These are phyloP conservation scores for Chymomyza fuscimana DNA, from an alignment of 2,888 invertebrate genomes.

Conservation along the genomic window DNA sequence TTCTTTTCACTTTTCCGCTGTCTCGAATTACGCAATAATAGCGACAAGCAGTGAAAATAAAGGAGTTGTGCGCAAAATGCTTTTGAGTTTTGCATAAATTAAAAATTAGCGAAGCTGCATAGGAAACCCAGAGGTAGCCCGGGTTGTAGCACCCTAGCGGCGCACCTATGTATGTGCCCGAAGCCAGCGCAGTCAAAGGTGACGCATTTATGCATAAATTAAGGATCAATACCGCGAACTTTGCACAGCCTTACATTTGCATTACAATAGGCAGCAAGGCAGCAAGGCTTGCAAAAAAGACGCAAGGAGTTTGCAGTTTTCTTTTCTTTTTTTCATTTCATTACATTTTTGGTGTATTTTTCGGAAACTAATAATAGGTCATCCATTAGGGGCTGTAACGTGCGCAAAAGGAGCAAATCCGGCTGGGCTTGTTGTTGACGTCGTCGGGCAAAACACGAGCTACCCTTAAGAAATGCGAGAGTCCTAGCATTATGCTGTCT, in stretches of 20 bases:
- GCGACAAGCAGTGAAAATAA: slow-evolving; percentile 39
- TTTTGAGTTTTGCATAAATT: slow-evolving; percentile 65
- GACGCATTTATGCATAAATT: slow-evolving; percentile 79
- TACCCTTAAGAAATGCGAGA: slow-evolving; percentile 4
- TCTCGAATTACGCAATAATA: slow-evolving; percentile 66
- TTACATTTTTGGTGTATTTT: not conserved
- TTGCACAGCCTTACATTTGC: slow-evolving; percentile 49
- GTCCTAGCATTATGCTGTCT: slow-evolving; percentile 10
- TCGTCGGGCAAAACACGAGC: slow-evolving; percentile 57
- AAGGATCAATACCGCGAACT: slow-evolving; percentile 77
- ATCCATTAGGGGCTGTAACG: slow-evolving; percentile 60
- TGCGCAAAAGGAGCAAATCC: slow-evolving; percentile 31
- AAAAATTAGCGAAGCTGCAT: slow-evolving; percentile 60
- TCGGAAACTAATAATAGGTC: slow-evolving; percentile 60
- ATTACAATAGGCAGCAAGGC: slow-evolving; percentile 52
- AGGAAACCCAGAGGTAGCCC: slow-evolving; percentile 25
- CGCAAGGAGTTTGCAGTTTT: slow-evolving; percentile 37
- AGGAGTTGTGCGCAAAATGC: slow-evolving; percentile 46
- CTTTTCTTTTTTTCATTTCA: not conserved
- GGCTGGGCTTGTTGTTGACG: slow-evolving; percentile 56
- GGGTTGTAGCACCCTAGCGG: slow-evolving; percentile 23
- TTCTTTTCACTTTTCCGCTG: slow-evolving; percentile 50
- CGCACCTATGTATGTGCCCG: no score
- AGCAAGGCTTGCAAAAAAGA: slow-evolving; percentile 55
- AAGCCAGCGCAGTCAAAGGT: slow-evolving; percentile 59